A percentile compares a stretch with the other conserved stretches of the same genome.
Conservation (phyloP, 2,797 vertebrate species). For the Urophycis tenuis region DNA sequence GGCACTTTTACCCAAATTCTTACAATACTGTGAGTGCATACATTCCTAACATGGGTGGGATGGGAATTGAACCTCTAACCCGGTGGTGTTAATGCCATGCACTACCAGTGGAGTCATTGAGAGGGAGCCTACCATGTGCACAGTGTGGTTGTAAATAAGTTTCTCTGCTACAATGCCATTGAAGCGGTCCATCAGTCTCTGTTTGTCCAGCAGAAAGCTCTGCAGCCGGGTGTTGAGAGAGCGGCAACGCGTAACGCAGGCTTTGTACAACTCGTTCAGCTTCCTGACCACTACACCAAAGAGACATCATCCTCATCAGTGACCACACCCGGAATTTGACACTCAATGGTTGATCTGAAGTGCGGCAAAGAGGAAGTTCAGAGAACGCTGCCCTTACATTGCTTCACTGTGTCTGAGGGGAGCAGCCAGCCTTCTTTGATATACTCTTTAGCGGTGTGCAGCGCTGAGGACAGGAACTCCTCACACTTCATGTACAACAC, state of each 20-base stretch:
- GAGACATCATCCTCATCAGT: slow-evolving; percentile 14
- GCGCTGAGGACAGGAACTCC: slow-evolving; percentile 81
- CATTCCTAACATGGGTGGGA: not conserved
- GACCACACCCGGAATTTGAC: not conserved
- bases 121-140: slow-evolving; percentile 79
- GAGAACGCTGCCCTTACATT: slow-evolving; percentile 69
- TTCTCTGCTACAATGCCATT: slow-evolving; percentile 88
- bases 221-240: slow-evolving; percentile 83
- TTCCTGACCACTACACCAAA: slow-evolving; percentile 78
- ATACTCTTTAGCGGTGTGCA: slow-evolving; percentile 83
- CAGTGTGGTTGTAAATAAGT: slow-evolving; percentile 87
- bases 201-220: slow-evolving; percentile 89
- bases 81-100: not conserved
- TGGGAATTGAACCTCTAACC: not conserved
- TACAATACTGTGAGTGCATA: not conserved
- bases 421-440: slow-evolving; percentile 82
- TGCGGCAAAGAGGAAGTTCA: not conserved
- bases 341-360: not conserved
- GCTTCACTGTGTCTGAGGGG: slow-evolving; percentile 86
- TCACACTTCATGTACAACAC: slow-evolving; percentile 93
- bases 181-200: slow-evolving; percentile 91
- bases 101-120: not conserved
- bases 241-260: slow-evolving; percentile 84
- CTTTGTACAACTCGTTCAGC: slow-evolving; percentile 90
- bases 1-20: not conserved